A percentile compares a stretch with the other conserved stretches of the same genome.
Conservation (phyloP, 2,888 invertebrate species). For the Lissocephala sabroskyi region DNA sequence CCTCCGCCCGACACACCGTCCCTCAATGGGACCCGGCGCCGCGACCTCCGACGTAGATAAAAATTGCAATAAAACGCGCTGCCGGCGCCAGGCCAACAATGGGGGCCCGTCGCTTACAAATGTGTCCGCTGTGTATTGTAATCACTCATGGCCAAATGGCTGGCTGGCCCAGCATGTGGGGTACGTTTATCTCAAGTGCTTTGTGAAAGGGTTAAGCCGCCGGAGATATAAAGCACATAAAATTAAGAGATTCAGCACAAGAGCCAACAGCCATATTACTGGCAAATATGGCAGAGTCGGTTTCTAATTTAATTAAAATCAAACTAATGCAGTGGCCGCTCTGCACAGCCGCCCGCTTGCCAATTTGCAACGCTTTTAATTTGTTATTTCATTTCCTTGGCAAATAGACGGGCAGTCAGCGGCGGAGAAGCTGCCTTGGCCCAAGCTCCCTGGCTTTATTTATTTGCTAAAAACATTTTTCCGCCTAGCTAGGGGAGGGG, state of each 20-base stretch:
- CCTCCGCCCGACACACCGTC: too few species aligned
- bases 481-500: constrained; percentile 10
- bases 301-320: constrained; percentile 57
- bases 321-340: constrained; percentile 39
- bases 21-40: too few species aligned
- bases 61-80: constrained; percentile 38
- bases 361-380: constrained; percentile 59
- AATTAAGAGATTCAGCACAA: too few species aligned
- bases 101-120: constrained; percentile 27
- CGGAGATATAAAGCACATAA: too few species aligned
- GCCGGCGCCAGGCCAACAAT: too few species aligned
- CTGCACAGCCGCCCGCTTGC: constrained; percentile 22
- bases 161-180: constrained; percentile 7
- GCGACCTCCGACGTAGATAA: neutral
- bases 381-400: constrained; percentile 57
- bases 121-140: constrained; percentile 42
- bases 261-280: constrained; percentile 1
- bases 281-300: constrained; percentile 38
- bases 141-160: constrained; percentile 34
- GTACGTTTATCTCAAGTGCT: constrained; percentile 28
- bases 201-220: constrained; percentile 21
- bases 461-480: constrained; percentile 31
- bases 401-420: constrained; percentile 9
- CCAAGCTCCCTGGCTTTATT: constrained; percentile 8
- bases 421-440: too few species aligned